These are phyloP conservation scores for Loxodonta africana DNA, from an alignment of 2,113 vertebrate genomes.

Conservation along the genomic window DNA sequence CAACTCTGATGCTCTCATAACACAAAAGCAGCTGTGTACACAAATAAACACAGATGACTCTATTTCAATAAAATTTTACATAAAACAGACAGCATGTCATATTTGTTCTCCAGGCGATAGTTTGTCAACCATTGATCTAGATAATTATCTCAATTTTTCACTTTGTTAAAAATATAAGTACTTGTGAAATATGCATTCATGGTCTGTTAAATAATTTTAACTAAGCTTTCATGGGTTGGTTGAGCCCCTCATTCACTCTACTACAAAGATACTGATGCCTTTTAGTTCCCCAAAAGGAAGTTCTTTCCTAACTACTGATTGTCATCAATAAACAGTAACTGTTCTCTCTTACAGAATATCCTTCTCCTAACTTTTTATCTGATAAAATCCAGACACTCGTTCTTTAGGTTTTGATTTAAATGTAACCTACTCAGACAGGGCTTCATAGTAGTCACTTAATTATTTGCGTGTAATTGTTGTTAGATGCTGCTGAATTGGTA, in stretches of 20 bases:
- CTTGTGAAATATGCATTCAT: background rate
- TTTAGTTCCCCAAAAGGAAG: background rate
- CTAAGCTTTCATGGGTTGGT: background rate
- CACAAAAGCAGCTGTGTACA: background rate
- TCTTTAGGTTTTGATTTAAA: background rate
- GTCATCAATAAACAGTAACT: background rate
- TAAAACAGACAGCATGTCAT: background rate
- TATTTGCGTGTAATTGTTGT: background rate
- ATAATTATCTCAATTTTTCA: background rate
- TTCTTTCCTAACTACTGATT: background rate
- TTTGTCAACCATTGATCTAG: background rate
- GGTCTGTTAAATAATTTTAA: background rate
- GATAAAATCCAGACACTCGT: background rate
- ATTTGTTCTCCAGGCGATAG: background rate
- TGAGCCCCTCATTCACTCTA: background rate
- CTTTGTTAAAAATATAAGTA: conserved; percentile 3
- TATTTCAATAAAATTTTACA: background rate
- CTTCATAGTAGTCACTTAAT: background rate
- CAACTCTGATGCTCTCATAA: background rate
- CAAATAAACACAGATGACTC: background rate
- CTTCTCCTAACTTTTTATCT: background rate
- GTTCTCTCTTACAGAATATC: background rate
- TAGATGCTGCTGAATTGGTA: too few relatives aligned
- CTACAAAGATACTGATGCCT: background rate
- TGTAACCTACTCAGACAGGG: background rate